A percentile compares a stretch with the other conserved stretches of the same genome.
Conservation (phyloP, 2,888 invertebrate species). For the Camponotus fellah region DNA sequence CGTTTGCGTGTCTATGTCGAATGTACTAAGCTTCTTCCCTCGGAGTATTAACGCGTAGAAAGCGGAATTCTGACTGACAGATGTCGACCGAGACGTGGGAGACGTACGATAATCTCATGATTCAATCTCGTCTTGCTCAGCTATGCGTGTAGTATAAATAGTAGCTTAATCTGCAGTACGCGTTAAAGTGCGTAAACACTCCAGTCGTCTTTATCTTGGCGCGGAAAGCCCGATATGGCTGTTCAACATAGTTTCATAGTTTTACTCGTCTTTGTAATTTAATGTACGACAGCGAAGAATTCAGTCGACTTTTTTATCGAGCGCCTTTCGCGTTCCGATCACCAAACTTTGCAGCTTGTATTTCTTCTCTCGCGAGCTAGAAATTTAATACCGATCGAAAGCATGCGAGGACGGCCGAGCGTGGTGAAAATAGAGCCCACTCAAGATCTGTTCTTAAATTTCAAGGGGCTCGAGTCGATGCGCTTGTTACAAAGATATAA, state of each 20-base stretch:
- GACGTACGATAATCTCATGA: slow-evolving; percentile 28
- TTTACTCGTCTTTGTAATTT: slow-evolving; percentile 6
- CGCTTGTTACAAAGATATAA: slow-evolving; percentile 28
- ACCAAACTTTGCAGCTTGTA: slow-evolving; percentile 9
- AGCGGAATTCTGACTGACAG: slow-evolving; percentile 33
- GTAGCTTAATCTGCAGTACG: background rate
- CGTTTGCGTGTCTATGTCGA: slow-evolving; percentile 38
- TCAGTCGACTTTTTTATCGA: slow-evolving; percentile 10
- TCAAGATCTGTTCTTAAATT: slow-evolving; percentile 50
- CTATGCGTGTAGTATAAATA: background rate
- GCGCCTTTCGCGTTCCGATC: slow-evolving; percentile 27
- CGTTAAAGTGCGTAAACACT: background rate
- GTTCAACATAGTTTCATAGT: background rate
- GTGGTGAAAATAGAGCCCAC: slow-evolving; percentile 50
- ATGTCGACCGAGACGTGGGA: background rate
- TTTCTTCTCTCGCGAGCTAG: background rate
- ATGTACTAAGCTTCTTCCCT: background rate
- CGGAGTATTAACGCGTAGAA: background rate
- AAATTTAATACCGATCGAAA: slow-evolving; percentile 47
- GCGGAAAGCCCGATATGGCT: no score
- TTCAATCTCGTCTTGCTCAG: slow-evolving; percentile 2
- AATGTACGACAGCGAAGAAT: slow-evolving; percentile 20
- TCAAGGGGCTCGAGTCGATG: slow-evolving; percentile 34
- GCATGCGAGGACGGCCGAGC: slow-evolving; percentile 26
- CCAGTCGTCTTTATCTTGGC: background rate